Base-by-base conservation (phyloP, 2,113 vertebrate genomes). In the Nesospiza acunhae region DNA sequence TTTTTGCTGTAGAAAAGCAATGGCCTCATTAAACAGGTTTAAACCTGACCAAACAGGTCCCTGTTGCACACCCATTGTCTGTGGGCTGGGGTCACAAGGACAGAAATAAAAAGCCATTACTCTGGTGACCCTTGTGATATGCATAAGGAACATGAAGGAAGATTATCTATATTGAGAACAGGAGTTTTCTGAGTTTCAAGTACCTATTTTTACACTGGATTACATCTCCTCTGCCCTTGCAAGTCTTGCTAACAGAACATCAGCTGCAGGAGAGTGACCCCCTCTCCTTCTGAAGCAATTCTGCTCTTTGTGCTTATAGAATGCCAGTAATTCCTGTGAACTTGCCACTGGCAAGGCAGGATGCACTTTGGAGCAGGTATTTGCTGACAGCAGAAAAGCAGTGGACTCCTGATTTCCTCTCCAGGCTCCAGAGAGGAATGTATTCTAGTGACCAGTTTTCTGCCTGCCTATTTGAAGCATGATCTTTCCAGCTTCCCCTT, bases 1-100 rank as follows among this genome's bases (percentile, higher is more conserved):
- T 89, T 89, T 90, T 83, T 88, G 20, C 80, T 87, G 41, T 58
- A 70, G 50, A 86, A 94, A 89, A 84, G 23, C 55, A 81, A 39
- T 23, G 46, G 41, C 64, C 53, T 92, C 80, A 67, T 94, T 94
- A 93, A 89, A 74, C 60, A 20, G 37, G 59, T 62, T 62, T 62
- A 74, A 95, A 91, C 73, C 56, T 47, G 91, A 55, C 87, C 35
- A 74, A 95, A 91, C 64, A 47, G 56, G 81, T 91, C 69, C 42
- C 30, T 59, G 11, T 15, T 66, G 52, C 73, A 70, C 68, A 39
- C 23, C 59, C 47, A 1, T 39, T 59, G 39, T 74, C 50, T 70
- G 46, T 53, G 35, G 87, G 49, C 77, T 78, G 52, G 56, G 76
- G 77, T 93, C 81, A 94, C 60, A 81, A 55, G 60, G 47, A 64